Conservation (phyloP, 2,113 vertebrate genomes). For the Pangasianodon hypophthalmus region DNA sequence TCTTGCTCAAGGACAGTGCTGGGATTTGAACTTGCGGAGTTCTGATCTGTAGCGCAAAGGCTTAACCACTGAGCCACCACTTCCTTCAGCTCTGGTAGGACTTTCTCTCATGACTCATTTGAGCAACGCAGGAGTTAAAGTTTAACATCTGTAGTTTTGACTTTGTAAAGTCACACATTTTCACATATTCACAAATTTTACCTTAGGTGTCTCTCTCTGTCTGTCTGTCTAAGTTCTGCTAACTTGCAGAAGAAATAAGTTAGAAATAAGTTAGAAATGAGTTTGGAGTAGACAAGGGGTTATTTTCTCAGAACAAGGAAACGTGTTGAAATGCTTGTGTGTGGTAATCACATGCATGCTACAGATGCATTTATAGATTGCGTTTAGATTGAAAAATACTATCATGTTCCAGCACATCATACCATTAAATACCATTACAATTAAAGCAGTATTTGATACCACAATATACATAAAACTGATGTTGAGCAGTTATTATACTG, state of each 20-base stretch:
- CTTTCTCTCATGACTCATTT: not conserved
- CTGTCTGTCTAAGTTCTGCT: not conserved
- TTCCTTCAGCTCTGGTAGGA: not conserved
- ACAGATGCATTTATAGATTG: too few relatives aligned
- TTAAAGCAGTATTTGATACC: not conserved
- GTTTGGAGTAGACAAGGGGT: not conserved
- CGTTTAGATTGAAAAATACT: not conserved
- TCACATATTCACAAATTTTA: not conserved
- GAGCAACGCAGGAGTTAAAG: too few relatives aligned
- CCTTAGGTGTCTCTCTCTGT: not conserved
- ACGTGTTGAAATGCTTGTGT: not conserved
- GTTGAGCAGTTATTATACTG: too few relatives aligned
- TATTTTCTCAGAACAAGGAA: not conserved
- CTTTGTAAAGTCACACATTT: too few relatives aligned
- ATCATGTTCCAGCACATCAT: not conserved
- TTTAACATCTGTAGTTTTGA: not conserved
- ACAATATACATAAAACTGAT: not conserved
- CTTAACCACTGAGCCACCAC: not conserved
- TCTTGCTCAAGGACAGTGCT: not conserved
- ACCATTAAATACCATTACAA: too few relatives aligned
- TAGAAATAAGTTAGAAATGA: not conserved
- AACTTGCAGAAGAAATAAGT: too few relatives aligned
- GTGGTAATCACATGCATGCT: not conserved
- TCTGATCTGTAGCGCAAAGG: not conserved
- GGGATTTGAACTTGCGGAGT: not conserved